Evolutionary conservation across 2,888 invertebrate species (phyloP), one percentile per base, ranked within the genome.

Genomic region (Colletes collaris): DNA sequence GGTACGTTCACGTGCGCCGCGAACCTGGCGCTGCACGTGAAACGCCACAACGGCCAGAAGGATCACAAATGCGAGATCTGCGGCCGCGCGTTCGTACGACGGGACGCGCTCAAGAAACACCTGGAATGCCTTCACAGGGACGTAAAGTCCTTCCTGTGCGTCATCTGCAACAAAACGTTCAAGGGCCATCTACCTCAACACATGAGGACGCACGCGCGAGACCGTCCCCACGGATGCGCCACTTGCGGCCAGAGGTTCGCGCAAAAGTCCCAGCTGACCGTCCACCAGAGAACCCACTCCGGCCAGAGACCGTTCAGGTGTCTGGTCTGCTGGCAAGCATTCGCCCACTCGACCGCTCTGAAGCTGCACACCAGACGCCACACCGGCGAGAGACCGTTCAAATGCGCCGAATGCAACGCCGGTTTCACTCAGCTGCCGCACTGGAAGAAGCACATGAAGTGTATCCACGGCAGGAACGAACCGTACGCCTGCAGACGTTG

Each of bases 401-500:
- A 94, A 86, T 97, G 97, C 89, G 91, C 91, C 79, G 94, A 94
- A 77, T 93, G 93, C 59, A 95, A 95, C 52, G 94, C 95, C 52
- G 95, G 96, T 0, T 97, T 97, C 92, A 96, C 97, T 0, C 97
- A 97, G 90, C 92, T 97, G 73, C 97, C 97, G 0, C 97, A 97
- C 90, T 95, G 97, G 93, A 97, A 97, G 93, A 97, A 97, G 79
- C 97, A 98, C 91, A 97, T 98, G 97, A 94, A 95, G 79, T 96
- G 96, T 88, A 97, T 97, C 70, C 97, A 97, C 91, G 96, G 96
- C 46, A 95, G 96, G 84, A 95, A 95, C 79, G 96, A 97, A 84
- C 96, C 97, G 0, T 97, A 97, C 90, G 95, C 96, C 90, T 97
- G 97, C 90, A 93, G 94, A 27, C 95, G 95, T 66, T 97, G 97